Base-by-base conservation (phyloP, 2,797 vertebrate species). In the Manis pentadactyla region DNA sequence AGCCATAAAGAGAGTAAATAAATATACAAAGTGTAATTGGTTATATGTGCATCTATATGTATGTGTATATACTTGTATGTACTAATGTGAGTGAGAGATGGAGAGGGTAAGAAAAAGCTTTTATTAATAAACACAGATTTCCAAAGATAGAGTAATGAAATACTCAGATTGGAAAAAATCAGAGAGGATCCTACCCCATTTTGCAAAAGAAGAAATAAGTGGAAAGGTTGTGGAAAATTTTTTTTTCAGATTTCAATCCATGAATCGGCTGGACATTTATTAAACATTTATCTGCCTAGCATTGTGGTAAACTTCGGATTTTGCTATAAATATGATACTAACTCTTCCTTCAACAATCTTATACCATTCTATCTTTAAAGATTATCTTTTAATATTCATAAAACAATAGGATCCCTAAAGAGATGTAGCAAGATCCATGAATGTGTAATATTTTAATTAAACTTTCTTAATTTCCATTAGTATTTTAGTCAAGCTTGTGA, bases 171-270 rank as follows among this genome's bases (percentile, higher is more conserved):
- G 5, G 4, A 46, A 83, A 42, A 90, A 15, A 63, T 29, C 19
- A 86, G 51, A 74, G 5, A 90, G 5, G 3, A 61, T 46, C 6
- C 4, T 63, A 78, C 6, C 39, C 59, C 17, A 37, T 59, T 83
- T 71, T 46, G 0, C 49, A 64, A 82, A 86, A 83, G 39, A 81
- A 90, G 49, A 94, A 85, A 89, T 46, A 92, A 49, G 0, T 31
- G 7, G 17, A 86, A 81, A 78, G 5, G 17, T 51, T 64, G 11
- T 37, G 7, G 46, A 46, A 46, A 46, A 73, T 88, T 88, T 71
- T 93, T 29, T 88, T 61, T 79, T 29, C 90, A 87, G n/a, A 64
- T 84, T 87, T 90, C 71, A 59, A 69, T 71, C 34, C 23, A 18
- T 39, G 10, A 57, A 17, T 27, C 15, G 14, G 3, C 23, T 86